Percentiles rank a stretch among this genome's conserved stretches.
Evolutionary conservation across 2,113 vertebrate species (phyloP).

Genomic region (Chroicocephalus ridibundus): DNA sequence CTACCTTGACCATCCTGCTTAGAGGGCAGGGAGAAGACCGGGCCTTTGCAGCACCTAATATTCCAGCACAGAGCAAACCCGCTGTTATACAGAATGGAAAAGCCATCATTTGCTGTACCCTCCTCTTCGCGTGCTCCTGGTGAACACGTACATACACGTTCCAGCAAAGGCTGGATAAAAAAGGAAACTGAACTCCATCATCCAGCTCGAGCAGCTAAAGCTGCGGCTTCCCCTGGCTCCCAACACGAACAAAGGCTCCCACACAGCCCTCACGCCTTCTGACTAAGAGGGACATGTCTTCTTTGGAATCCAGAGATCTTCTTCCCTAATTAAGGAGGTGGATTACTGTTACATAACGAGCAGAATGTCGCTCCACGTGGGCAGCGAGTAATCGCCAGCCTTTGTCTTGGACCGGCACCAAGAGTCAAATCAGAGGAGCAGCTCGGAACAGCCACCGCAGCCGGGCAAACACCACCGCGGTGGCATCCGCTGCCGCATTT

Average conservation of each 20-base stretch:
- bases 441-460: background rate
- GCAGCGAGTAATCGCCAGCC: background rate
- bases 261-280: background rate
- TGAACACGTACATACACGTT: background rate
- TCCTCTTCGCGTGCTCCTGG: background rate
- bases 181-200: background rate
- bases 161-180: background rate
- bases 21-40: background rate
- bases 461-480: background rate
- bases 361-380: background rate
- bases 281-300: background rate
- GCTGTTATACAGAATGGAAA: rapidly evolving
- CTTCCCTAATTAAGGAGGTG: background rate
- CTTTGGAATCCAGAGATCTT: background rate
- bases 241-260: background rate
- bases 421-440: background rate
- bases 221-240: background rate
- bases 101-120: background rate
- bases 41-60: background rate
- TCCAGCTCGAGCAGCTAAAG: background rate
- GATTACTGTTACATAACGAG: background rate
- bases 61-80: background rate
- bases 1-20: background rate
- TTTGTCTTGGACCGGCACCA: background rate
- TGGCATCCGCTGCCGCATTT: rapidly evolving